Evolutionary conservation across 92 coral and sea anemone species (phyloP), one percentile per base, ranked within the genome.

Genomic region (Umimayanthus chanpuru): DNA sequence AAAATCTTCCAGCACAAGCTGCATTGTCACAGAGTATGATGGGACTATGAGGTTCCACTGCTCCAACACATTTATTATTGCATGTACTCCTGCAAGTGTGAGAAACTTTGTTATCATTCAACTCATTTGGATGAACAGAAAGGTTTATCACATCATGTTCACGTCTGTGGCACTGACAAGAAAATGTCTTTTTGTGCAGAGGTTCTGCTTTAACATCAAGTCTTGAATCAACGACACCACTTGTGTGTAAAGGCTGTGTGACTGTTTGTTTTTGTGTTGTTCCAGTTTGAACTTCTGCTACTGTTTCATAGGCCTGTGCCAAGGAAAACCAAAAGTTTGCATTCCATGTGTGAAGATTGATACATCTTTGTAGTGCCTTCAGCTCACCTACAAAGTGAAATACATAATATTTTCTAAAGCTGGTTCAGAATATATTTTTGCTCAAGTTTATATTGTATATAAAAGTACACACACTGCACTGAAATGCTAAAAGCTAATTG

Each of bases 291-390:
- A 41, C 78, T 43, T 21, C 41, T 29, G 73, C 78, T 70, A 91
- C 90, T 73, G 76, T 95, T 85, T 82, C 89, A 73, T 95, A 93
- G 6, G 92, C 98, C 77, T 73, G 81, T 16, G 98, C 93, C 76
- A 95, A 83, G 4, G 89, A 91, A 50, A 82, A 89, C 98, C 98
- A 95, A 85, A 92, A 93, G 47, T 90, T 88, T 36, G 87, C 86
- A 81, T 91, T 93, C 93, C 93, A 95, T 6, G 98, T 80, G 85
- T 95, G 96, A 86, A 93, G 88, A 8, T 89, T 73, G 26, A 94
- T 90, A 78, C 98, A 95, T 84, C 70, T 92, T 47, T 95, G 96
- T 14, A 91, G 88, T 6, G 92, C 88, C 70, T 77, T 89, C 85
- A 95, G 72, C 92, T 95, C 96, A 78, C 93, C 98, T 95, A 82